phyloP scores from a whole-genome alignment of 2,888 invertebrate genomes.

The Cephalotes varians region DNA sequence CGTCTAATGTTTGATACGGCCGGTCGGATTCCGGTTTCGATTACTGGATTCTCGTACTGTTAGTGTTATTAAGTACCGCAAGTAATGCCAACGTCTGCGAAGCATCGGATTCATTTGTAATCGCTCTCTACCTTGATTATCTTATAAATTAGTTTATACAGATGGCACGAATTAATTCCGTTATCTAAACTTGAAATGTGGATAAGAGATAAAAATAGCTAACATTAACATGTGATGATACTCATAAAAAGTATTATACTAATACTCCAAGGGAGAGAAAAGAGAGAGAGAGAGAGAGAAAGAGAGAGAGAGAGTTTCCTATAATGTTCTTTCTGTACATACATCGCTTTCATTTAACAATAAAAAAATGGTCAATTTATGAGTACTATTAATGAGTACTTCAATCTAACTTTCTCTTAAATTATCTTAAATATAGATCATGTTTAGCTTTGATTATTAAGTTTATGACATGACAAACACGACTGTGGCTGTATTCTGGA shows the following conservation, averaged over 20 bases:
- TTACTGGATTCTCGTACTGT: conserved; percentile 48
- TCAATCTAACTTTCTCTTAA: not conserved
- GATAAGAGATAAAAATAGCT: conserved; percentile 8
- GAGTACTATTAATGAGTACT: not conserved
- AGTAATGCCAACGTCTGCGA: conserved; percentile 28
- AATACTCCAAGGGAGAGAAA: no score
- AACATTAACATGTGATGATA: not conserved
- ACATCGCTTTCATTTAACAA: not conserved
- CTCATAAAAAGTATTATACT: not conserved
- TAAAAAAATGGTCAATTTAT: not conserved
- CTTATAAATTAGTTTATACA: conserved; percentile 11
- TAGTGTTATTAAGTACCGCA: conserved; percentile 50
- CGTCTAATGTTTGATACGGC: conserved; percentile 30
- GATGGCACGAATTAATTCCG: conserved; percentile 10
- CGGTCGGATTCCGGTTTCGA: conserved; percentile 49
- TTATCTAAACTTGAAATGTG: not conserved
- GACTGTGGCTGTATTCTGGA: not conserved
- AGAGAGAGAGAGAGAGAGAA: no score
- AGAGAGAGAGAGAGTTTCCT: not conserved
- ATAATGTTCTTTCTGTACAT: not conserved
- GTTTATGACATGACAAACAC: not conserved
- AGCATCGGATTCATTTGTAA: conserved; percentile 21
- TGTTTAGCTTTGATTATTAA: not conserved
- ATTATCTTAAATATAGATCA: not conserved
- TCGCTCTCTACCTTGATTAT: conserved; percentile 13